A percentile compares a stretch with the other conserved stretches of the same genome.
These are phyloP conservation scores for Mixornis gularis DNA, from an alignment of 2,113 vertebrate genomes.

Conservation along the genomic window DNA sequence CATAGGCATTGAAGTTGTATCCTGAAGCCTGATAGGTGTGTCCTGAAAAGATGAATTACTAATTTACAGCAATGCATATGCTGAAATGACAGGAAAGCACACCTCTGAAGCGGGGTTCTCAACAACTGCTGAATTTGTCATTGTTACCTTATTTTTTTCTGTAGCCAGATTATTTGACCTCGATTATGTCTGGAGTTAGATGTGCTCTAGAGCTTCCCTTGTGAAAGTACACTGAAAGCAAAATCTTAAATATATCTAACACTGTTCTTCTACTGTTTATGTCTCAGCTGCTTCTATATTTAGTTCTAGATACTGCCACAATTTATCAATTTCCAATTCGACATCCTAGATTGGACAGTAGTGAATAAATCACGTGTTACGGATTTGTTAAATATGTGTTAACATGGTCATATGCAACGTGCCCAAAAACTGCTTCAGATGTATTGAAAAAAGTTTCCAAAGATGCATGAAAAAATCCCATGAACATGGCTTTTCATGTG, in stretches of 20 bases:
- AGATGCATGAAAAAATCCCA: neutral
- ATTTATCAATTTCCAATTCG: neutral
- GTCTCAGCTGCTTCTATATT: neutral
- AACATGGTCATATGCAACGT: neutral
- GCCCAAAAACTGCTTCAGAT: neutral
- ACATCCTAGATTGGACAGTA: neutral
- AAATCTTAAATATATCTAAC: neutral
- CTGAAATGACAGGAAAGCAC: neutral
- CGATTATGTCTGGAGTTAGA: neutral
- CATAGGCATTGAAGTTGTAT: slow-evolving; percentile 87
- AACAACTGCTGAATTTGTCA: neutral
- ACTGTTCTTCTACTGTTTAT: neutral
- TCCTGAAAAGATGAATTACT: slow-evolving; percentile 62
- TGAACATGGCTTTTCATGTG: neutral
- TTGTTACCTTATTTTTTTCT: neutral
- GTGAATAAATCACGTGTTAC: neutral
- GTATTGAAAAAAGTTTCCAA: neutral
- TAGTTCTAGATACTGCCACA: neutral
- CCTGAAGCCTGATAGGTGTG: slow-evolving; percentile 85
- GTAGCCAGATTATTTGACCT: neutral
- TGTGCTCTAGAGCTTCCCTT: neutral
- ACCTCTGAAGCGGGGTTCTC: neutral
- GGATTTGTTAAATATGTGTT: neutral
- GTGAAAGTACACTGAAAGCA: neutral
- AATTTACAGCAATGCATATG: neutral